Conservation (phyloP, 1,140 invertebrate genomes). For the Diabrotica virgifera region DNA sequence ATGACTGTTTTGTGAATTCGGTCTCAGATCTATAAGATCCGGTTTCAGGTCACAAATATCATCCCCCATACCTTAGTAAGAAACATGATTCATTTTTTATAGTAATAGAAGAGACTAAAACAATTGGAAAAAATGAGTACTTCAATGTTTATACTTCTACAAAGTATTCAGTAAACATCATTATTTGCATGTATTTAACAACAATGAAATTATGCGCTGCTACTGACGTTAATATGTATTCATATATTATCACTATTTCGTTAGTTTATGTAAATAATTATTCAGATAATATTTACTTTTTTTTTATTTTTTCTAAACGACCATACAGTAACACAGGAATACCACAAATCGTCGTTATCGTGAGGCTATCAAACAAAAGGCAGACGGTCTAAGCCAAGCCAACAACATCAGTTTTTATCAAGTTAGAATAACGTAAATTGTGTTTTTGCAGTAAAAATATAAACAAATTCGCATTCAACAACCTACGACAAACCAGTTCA, state of each 20-base stretch:
- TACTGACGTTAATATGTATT: no score
- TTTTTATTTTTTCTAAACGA: background rate
- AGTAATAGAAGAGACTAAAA: no score
- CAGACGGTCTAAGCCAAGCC: constrained; percentile 16
- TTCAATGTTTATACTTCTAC: no score
- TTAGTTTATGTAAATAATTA: background rate
- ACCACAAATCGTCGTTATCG: constrained; percentile 12
- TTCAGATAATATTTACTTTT: background rate
- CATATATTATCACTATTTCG: background rate
- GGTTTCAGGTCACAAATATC: no score
- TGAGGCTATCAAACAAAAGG: constrained; percentile 11
- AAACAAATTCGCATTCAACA: constrained; percentile 6
- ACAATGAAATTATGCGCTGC: no score
- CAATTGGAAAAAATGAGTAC: no score
- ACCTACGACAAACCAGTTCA: constrained; percentile 15
- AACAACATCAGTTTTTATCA: constrained; percentile 15
- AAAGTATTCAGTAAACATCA: no score
- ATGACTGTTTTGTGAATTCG: no score
- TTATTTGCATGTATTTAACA: no score
- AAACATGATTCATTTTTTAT: no score
- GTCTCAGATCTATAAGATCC: no score
- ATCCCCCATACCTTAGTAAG: no score
- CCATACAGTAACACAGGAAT: background rate
- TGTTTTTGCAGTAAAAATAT: constrained; percentile 12
- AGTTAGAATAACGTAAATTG: constrained; percentile 6